Evolutionary conservation across 2,888 invertebrate genomes (phyloP), one percentile per base, ranked within the genome.

Genomic region (Callyntrura sp.): DNA sequence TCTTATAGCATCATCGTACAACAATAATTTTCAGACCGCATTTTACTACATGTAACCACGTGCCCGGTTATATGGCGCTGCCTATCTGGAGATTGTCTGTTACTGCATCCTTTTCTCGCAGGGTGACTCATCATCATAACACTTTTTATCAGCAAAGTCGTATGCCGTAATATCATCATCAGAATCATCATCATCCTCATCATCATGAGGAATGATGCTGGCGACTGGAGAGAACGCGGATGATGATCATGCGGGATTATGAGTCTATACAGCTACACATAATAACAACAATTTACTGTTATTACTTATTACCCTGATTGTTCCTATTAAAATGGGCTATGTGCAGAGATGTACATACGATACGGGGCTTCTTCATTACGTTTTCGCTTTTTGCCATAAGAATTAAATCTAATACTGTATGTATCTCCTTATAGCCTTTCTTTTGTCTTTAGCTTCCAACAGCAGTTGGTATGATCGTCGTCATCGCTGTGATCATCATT

Each of bases 291-390:
- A 76, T 76, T 25, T 51, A 57, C 2, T 23, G 55, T 78, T 51
- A n/a, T n/a, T 25, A 55, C 78, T n/a, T 55, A 78, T 78, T 78
- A 55, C 35, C 55, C n/a, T 55, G 51, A 78, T 78, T 79, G 57
- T n/a, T n/a, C n/a, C 57, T 79, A 79, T 79, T 79, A 57, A 79
- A 57, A 79, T 60, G 57, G 76, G 76, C 25, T 76, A n/a, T n/a
- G n/a, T n/a, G n/a, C n/a, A n/a, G n/a, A n/a, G n/a, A n/a, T n/a
- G 23, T 9, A 35, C 51, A 76, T 25, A 9, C 17, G n/a, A 65
- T 65, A 65, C 17, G 6, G 23, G 65, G n/a, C n/a, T n/a, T n/a
- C n/a, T n/a, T n/a, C n/a, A n/a, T n/a, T n/a, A n/a, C n/a, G n/a
- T n/a, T n/a, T n/a, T n/a, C n/a, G n/a, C n/a, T 57, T 17, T 51